Evolutionary conservation across 1,140 invertebrate species (phyloP).

Genomic region (Magallana gigas): DNA sequence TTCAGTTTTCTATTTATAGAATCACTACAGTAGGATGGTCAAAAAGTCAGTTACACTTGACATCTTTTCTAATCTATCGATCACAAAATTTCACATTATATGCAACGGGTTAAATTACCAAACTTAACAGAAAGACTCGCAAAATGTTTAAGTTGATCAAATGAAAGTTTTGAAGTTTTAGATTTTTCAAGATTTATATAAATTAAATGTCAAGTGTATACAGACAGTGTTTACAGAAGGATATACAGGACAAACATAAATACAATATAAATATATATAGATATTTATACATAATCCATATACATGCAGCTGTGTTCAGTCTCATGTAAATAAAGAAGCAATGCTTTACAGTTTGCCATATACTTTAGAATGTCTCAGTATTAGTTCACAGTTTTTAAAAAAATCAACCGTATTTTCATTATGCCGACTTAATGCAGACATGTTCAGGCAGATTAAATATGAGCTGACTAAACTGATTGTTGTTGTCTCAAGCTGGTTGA

Average conservation of each 20-base stretch:
- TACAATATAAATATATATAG: not conserved
- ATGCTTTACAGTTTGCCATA: not conserved
- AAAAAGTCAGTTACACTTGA: slow-evolving; percentile 43
- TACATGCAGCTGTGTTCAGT: slow-evolving; percentile 23
- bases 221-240: slow-evolving; percentile 18
- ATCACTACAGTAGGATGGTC: slow-evolving; percentile 40
- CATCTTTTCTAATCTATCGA: not conserved
- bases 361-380: not conserved
- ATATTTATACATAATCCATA: not conserved
- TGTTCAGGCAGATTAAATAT: not conserved
- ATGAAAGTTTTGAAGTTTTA: too few species aligned
- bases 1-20: not conserved
- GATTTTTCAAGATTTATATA: too few species aligned
- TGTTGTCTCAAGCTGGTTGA: not conserved
- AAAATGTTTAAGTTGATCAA: too few species aligned
- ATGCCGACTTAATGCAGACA: slow-evolving; percentile 28
- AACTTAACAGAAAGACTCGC: too few species aligned
- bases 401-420: not conserved
- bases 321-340: slow-evolving; percentile 18
- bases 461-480: not conserved
- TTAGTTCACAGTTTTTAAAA: not conserved
- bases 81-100: too few species aligned
- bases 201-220: not conserved
- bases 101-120: too few species aligned
- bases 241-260: not conserved